phyloP scores from a whole-genome alignment of 2,113 vertebrate species.

The Rhinolophus sinicus region DNA sequence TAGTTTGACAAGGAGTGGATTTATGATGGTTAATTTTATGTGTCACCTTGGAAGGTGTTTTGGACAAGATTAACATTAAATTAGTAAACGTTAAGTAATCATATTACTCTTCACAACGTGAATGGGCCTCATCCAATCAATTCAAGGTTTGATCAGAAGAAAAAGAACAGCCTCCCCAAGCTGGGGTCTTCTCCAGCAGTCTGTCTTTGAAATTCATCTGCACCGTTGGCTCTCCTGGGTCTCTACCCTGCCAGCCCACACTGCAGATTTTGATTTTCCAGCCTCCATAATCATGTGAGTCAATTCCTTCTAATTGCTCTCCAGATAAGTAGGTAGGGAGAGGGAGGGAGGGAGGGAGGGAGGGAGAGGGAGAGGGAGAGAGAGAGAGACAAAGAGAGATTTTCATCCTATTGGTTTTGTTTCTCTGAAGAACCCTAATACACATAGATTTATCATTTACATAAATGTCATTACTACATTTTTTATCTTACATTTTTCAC shows the following conservation, averaged over 20 bases:
- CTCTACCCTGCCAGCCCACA: neutral
- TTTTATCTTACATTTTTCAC: conserved; percentile 1
- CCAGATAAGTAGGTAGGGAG: neutral
- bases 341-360: no score
- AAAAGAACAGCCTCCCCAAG: neutral
- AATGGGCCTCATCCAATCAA: neutral
- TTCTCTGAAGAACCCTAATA: neutral
- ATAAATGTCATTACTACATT: neutral
- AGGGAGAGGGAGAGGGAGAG: no score
- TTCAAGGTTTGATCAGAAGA: neutral
- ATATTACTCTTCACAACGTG: neutral
- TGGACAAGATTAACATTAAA: conserved; percentile 38
- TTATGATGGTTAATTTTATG: neutral
- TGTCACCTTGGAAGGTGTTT: neutral
- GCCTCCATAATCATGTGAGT: neutral
- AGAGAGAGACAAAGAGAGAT: no score
- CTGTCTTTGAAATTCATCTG: conserved; percentile 2
- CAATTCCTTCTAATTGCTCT: neutral
- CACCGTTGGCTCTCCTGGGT: neutral
- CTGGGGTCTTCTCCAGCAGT: neutral
- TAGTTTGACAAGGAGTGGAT: neutral
- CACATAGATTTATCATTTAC: neutral
- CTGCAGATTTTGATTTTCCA: neutral
- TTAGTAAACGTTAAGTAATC: neutral
- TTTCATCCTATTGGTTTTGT: neutral